A percentile compares a stretch with the other conserved stretches of the same genome.
Conservation (phyloP, 2,888 invertebrate genomes). For the Stenodema calcarata region DNA sequence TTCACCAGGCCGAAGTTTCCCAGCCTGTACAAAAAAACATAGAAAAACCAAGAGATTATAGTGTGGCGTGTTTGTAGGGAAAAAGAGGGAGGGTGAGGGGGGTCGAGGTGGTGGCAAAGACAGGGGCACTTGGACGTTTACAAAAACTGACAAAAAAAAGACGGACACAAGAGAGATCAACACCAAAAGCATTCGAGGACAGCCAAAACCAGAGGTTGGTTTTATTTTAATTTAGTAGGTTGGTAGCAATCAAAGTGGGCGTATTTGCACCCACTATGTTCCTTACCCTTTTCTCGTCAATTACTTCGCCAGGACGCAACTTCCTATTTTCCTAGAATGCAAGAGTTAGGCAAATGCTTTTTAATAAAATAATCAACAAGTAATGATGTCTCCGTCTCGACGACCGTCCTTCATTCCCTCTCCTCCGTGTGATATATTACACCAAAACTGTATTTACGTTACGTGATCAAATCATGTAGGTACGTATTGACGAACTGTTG, state of each 20-base stretch:
- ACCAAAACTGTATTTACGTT: slow-evolving; percentile 36
- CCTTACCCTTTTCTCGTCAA: slow-evolving; percentile 92
- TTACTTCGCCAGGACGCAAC: slow-evolving; percentile 92
- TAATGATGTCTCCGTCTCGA: slow-evolving; percentile 40
- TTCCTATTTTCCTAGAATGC: slow-evolving; percentile 80
- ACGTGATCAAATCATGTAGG: too few relatives aligned
- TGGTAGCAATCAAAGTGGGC: slow-evolving; percentile 47
- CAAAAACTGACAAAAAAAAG: slow-evolving; percentile 43
- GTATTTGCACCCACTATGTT: slow-evolving; percentile 25
- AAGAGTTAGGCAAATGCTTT: slow-evolving; percentile 46
- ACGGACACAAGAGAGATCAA: slow-evolving; percentile 49
- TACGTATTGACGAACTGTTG: too few relatives aligned
- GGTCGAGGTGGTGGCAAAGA: slow-evolving; percentile 47
- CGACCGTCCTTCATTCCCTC: slow-evolving; percentile 3
- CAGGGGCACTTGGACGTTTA: slow-evolving; percentile 51
- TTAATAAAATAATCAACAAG: slow-evolving; percentile 15
- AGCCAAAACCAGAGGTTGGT: slow-evolving; percentile 40
- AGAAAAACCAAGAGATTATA: slow-evolving; percentile 53
- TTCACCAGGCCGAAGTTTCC: slow-evolving; percentile 81
- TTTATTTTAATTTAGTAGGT: slow-evolving; percentile 46
- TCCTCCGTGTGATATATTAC: not conserved
- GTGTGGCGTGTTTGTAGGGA: slow-evolving; percentile 40
- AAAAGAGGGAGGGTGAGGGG: not conserved
- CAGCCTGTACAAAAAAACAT: slow-evolving; percentile 68
- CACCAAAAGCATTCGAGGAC: slow-evolving; percentile 46